Conservation (phyloP, 1,140 invertebrate genomes). For the Diorhabda carinulata region DNA sequence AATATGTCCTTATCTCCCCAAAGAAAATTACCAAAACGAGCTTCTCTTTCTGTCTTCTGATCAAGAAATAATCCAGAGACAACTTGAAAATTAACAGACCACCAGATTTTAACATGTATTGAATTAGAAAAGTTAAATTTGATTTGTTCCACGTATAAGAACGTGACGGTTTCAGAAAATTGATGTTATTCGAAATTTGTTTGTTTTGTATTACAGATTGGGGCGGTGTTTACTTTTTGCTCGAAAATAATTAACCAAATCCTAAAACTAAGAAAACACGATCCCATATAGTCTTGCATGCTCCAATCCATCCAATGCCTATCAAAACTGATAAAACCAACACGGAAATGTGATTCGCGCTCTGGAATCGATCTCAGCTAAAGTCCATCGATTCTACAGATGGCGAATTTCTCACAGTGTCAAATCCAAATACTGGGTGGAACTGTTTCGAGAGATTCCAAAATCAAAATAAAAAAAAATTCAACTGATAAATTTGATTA, state of each 20-base stretch:
- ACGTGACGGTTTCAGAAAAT: neutral
- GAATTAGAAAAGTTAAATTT: too few relatives aligned
- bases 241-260: neutral
- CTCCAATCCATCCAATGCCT: neutral
- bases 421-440: neutral
- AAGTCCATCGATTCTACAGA: neutral
- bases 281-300: neutral
- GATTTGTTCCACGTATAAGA: slow-evolving; percentile 34
- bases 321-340: neutral
- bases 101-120: too few relatives aligned
- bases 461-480: too few relatives aligned
- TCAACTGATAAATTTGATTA: too few relatives aligned
- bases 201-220: neutral
- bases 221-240: neutral
- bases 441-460: neutral
- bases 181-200: neutral
- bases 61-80: too few relatives aligned
- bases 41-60: too few relatives aligned
- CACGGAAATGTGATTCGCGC: neutral
- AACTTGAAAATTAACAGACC: too few relatives aligned
- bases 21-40: too few relatives aligned
- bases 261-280: slow-evolving; percentile 1
- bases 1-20: too few relatives aligned
- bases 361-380: neutral
- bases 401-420: neutral